Evolutionary conservation across 23 tunicate species (phyloP).

Genomic region (Phallusia fumigata): DNA sequence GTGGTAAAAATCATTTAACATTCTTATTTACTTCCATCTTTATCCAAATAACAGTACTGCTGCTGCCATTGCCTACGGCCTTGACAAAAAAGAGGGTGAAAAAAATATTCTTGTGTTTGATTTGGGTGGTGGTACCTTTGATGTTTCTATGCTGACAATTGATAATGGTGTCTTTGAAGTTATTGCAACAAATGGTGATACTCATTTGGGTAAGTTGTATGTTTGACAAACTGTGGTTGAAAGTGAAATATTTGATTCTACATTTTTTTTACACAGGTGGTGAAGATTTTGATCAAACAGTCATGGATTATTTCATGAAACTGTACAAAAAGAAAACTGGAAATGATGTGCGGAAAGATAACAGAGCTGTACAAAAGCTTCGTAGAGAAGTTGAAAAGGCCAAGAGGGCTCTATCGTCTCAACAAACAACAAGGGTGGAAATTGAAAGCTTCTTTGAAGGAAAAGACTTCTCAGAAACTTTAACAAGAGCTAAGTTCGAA

Average conservation of each 20-base stretch:
- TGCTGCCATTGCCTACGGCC: conserved; percentile 94
- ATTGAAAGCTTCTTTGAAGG: conserved; percentile 94
- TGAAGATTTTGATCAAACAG: conserved; percentile 96
- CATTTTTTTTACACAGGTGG: conserved; percentile 55
- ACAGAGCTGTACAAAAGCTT: conserved; percentile 90
- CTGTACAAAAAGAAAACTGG: conserved; percentile 96
- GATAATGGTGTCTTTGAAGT: conserved; percentile 98
- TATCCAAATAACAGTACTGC: conserved; percentile 56
- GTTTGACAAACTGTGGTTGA: neutral
- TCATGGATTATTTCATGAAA: conserved; percentile 95
- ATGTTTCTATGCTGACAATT: conserved; percentile 92
- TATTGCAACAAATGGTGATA: conserved; percentile 93
- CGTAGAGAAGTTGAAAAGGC: conserved; percentile 98
- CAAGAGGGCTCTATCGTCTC: conserved; percentile 90
- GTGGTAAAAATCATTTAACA: neutral
- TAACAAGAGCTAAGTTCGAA: conserved; percentile 97
- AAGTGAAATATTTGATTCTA: neutral
- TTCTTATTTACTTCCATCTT: neutral
- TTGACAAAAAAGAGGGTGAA: conserved; percentile 94
- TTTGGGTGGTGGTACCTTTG: conserved; percentile 99
- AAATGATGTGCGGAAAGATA: conserved; percentile 81
- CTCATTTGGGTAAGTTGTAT: conserved; percentile 73
- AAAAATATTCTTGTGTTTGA: conserved; percentile 98
- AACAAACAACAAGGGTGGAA: conserved; percentile 84
- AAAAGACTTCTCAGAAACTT: conserved; percentile 91